These are phyloP conservation scores for Eupithecia vulgata DNA, from an alignment of 2,888 invertebrate genomes.

Conservation along the genomic window DNA sequence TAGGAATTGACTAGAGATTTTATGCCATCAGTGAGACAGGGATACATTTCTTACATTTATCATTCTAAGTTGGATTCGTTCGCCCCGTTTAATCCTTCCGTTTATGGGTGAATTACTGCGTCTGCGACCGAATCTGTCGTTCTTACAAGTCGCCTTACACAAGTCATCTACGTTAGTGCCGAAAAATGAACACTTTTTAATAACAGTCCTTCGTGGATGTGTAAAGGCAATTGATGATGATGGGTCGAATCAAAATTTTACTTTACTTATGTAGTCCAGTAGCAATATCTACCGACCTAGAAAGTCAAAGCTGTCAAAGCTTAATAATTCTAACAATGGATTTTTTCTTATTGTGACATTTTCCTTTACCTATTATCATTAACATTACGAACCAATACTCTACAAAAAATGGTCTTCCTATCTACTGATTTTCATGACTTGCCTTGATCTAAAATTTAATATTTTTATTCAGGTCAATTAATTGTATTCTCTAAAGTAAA, in stretches of 20 bases:
- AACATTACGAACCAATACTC: background rate
- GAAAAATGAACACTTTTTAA: no score
- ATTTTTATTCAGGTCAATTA: background rate
- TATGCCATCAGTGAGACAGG: background rate
- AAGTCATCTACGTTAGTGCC: no score
- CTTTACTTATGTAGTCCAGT: no score
- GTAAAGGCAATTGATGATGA: no score
- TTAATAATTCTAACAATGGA: background rate
- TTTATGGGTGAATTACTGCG: background rate
- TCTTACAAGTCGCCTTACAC: no score
- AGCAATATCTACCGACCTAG: no score
- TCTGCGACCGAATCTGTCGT: no score
- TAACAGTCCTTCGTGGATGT: no score
- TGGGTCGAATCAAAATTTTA: background rate
- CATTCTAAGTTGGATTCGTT: background rate
- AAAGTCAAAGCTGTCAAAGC: background rate
- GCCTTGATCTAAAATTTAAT: background rate
- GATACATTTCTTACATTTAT: background rate
- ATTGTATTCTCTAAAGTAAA: background rate
- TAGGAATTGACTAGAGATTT: background rate
- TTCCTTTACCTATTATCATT: background rate
- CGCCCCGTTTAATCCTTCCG: background rate
- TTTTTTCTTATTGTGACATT: background rate
- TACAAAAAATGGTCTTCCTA: background rate
- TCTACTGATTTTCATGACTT: background rate